Evolutionary conservation across 1,140 invertebrate species (phyloP).

Genomic region (Neelides sp.): DNA sequence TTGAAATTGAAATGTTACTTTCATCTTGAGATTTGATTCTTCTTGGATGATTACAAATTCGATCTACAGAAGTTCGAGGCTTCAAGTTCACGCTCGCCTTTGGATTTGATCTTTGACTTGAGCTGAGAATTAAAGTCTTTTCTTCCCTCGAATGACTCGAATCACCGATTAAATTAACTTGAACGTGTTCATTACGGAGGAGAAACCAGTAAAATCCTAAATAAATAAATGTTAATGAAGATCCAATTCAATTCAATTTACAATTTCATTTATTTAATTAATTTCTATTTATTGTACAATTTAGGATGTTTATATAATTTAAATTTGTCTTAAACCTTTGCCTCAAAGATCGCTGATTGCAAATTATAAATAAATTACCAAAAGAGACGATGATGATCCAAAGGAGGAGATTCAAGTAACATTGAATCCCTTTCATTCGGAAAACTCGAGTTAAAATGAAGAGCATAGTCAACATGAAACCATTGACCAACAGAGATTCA

Average conservation of each 20-base stretch:
- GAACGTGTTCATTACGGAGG: background rate
- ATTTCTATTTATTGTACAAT: background rate
- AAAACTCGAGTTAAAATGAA: too few species aligned
- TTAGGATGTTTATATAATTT: too few species aligned
- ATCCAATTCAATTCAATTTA: background rate
- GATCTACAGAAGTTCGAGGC: background rate
- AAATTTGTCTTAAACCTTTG: background rate
- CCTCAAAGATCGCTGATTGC: too few species aligned
- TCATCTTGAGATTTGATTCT: slow-evolving; percentile 23
- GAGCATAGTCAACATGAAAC: too few species aligned
- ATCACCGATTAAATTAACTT: background rate
- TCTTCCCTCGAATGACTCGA: background rate
- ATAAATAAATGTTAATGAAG: slow-evolving; percentile 4
- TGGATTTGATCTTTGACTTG: background rate
- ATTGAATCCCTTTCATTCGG: slow-evolving; percentile 5
- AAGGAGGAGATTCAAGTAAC: slow-evolving; percentile 17
- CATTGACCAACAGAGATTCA: too few species aligned
- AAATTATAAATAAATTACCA: slow-evolving; percentile 16
- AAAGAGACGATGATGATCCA: slow-evolving; percentile 28
- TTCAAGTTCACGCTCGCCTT: background rate
- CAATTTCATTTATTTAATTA: background rate
- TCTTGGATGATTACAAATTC: slow-evolving; percentile 24
- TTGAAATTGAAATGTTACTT: slow-evolving; percentile 12
- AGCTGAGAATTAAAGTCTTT: background rate
- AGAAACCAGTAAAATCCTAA: slow-evolving; percentile 16